A percentile compares a stretch with the other conserved stretches of the same genome.
Evolutionary conservation across 2,888 invertebrate species (phyloP).

Genomic region (Bedellia somnulentella): DNA sequence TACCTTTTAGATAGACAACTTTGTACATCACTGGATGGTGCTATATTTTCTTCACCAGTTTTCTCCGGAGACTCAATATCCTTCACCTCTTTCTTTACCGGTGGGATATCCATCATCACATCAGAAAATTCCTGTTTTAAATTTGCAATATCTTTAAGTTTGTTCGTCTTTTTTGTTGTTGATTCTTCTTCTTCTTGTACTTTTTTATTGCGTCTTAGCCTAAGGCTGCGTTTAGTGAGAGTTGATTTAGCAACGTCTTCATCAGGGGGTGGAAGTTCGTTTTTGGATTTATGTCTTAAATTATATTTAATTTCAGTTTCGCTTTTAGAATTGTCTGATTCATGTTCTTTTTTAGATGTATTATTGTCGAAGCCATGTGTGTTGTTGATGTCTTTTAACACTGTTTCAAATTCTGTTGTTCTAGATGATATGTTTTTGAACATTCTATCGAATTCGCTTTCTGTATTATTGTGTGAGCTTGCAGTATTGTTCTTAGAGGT

Average conservation of each 20-base stretch:
- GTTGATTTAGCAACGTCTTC: conserved; percentile 13
- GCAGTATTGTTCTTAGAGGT: background rate
- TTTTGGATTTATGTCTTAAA: conserved; percentile 23
- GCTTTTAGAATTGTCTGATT: conserved; percentile 3
- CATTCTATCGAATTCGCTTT: conserved; percentile 39
- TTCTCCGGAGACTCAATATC: conserved; percentile 42
- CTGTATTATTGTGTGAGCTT: conserved; percentile 28
- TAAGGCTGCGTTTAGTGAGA: conserved; percentile 20
- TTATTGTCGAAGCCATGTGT: background rate
- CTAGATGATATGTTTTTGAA: conserved; percentile 34
- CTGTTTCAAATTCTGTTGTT: conserved; percentile 36
- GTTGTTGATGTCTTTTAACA: conserved; percentile 16
- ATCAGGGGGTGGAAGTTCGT: too few relatives aligned
- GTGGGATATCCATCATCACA: conserved; percentile 33
- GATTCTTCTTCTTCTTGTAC: conserved; percentile 14
- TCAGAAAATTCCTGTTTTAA: conserved; percentile 40
- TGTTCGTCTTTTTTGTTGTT: conserved; percentile 12
- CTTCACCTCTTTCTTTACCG: conserved; percentile 18
- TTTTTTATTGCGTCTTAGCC: conserved; percentile 25
- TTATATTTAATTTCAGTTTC: conserved; percentile 22
- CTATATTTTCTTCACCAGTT: conserved; percentile 23
- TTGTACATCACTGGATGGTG: conserved; percentile 24
- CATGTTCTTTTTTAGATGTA: conserved; percentile 9
- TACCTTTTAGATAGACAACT: conserved; percentile 48
- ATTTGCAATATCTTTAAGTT: conserved; percentile 35